These are phyloP conservation scores for Sepiola atlantica DNA, from an alignment of 2,888 invertebrate genomes.

Conservation along the genomic window DNA sequence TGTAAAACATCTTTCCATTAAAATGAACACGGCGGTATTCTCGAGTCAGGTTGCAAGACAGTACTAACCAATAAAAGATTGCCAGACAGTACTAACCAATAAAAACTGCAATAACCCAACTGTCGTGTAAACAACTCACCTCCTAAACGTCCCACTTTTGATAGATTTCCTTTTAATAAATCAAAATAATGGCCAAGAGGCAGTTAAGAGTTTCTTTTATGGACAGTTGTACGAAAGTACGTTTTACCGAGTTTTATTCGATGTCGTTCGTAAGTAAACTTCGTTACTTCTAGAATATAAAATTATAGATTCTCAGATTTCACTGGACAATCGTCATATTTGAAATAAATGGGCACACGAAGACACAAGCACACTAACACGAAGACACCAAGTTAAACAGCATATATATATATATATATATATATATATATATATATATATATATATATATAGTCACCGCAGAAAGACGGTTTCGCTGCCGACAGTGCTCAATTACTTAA, in stretches of 20 bases:
- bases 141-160: neutral
- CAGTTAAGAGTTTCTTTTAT: conserved; percentile 20
- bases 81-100: conserved; percentile 32
- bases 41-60: conserved; percentile 14
- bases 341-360: neutral
- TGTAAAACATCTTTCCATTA: neutral
- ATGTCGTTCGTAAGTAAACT: neutral
- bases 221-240: neutral
- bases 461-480: no score
- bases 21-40: neutral
- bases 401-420: no score
- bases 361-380: no score
- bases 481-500: no score
- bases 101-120: conserved; percentile 7
- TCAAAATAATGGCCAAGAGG: conserved; percentile 18
- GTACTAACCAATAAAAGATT: neutral
- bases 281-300: neutral
- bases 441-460: no score
- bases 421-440: no score
- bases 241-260: neutral
- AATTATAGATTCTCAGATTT: neutral
- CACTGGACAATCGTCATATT: neutral
- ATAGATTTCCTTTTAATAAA: conserved; percentile 32
- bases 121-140: neutral
- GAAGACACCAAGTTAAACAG: no score